Evolutionary conservation across 2,113 vertebrate species (phyloP), one percentile per base, ranked within the genome.

Genomic region (Genyomyrus donnyi): DNA sequence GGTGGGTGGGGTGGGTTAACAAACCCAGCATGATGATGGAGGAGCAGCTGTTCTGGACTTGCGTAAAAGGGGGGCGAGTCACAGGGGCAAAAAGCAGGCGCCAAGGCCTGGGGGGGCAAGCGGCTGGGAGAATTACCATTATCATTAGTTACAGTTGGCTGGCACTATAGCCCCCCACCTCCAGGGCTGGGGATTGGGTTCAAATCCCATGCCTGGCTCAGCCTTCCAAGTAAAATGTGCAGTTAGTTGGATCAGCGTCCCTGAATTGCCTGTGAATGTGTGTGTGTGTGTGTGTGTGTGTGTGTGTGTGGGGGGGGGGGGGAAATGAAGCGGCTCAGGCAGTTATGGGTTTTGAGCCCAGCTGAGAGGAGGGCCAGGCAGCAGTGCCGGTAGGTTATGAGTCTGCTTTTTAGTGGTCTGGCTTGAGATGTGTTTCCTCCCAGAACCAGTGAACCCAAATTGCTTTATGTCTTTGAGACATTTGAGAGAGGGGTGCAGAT

Each of bases 391-490:
- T 56, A 9, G 45, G 31, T 56, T 27, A 66, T 50, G 70, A 49
- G 80, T 19, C 27, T 56, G 35, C 83, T 56, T 70, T 13, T 21
- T 88, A 88, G 87, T 92, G 46, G 84, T 5, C 10, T 11, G 10
- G n/a, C 62, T 31, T 27, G 62, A 13, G 27, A 31, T 70, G n/a
- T 0, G 2, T 66, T 66, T 66, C 24, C 58, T 66, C 58, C n/a
- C 58, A 66, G 10, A 70, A 31, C n/a, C 10, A 31, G 9, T 70
- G 62, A 70, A 0, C 88, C 89, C 39, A 92, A 91, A 92, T 39
- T 84, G 80, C 45, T 90, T 91, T 91, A 53, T 91, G 53, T 90
- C 58, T 91, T 93, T 89, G 70, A 90, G 93, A 56, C 19, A 56
- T 56, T 90, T 85, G 87, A 66, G 24, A 80, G 88, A 24, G 85